Conservation (phyloP, 2,888 invertebrate genomes). For the Tenthredo mesomela region DNA sequence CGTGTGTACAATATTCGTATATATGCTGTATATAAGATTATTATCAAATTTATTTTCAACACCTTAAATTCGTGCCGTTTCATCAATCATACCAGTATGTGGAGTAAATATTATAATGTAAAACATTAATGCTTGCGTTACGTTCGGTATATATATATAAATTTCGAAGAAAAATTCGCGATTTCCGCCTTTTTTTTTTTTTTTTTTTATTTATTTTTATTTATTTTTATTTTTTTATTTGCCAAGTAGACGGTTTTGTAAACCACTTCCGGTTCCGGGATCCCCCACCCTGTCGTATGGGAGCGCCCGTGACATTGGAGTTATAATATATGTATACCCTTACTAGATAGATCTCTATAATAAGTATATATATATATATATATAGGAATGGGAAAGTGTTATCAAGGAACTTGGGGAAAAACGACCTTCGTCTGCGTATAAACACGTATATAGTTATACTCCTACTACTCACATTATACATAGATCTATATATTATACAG, state of each 20-base stretch:
- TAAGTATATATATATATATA: background rate
- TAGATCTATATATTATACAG: background rate
- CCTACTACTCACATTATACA: background rate
- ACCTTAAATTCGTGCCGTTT: background rate
- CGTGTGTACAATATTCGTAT: background rate
- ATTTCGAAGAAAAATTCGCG: background rate
- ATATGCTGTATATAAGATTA: background rate
- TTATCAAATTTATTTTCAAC: background rate
- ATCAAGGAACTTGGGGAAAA: constrained; percentile 21
- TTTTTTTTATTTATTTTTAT: background rate
- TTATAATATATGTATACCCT: constrained; percentile 17
- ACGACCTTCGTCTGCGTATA: constrained; percentile 6
- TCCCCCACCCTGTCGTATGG: constrained; percentile 1
- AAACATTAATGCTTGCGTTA: background rate
- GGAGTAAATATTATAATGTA: background rate
- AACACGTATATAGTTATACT: background rate
- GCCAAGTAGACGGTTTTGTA: background rate
- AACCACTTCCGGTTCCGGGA: constrained; percentile 33
- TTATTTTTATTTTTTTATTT: constrained; percentile 1
- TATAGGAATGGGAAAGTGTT: constrained; percentile 35
- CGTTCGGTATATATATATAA: background rate
- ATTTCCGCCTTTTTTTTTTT: background rate
- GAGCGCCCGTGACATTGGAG: constrained; percentile 44
- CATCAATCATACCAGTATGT: background rate
- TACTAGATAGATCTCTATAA: constrained; percentile 9